Conservation (phyloP, 2,888 invertebrate species). For the Chymomyza fuscimana region DNA sequence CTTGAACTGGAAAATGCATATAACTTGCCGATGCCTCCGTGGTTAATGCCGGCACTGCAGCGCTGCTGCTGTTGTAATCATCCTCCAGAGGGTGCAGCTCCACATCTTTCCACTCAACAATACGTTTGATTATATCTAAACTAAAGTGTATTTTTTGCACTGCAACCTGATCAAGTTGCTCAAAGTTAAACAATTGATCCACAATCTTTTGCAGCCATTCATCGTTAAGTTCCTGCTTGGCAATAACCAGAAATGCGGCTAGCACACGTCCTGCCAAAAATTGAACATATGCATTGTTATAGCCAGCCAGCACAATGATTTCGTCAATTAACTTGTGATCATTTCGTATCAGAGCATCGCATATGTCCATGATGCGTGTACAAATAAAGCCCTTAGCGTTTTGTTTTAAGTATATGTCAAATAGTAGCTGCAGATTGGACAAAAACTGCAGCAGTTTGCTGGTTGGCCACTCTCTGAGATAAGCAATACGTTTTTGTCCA, state of each 20-base stretch:
- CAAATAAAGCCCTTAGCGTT: slow-evolving; percentile 91
- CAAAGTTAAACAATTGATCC: slow-evolving; percentile 85
- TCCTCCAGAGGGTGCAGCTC: slow-evolving; percentile 90
- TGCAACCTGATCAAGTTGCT: slow-evolving; percentile 83
- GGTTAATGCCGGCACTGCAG: slow-evolving; percentile 24
- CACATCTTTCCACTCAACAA: slow-evolving; percentile 93
- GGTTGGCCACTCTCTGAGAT: slow-evolving; percentile 84
- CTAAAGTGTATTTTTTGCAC: slow-evolving; percentile 90
- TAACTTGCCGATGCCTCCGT: slow-evolving; percentile 52
- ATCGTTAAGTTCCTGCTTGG: slow-evolving; percentile 89
- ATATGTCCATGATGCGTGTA: slow-evolving; percentile 88
- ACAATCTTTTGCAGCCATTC: slow-evolving; percentile 89
- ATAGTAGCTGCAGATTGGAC: slow-evolving; percentile 90
- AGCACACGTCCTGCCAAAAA: slow-evolving; percentile 89
- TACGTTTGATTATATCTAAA: slow-evolving; percentile 90
- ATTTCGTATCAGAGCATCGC: slow-evolving; percentile 89
- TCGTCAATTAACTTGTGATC: slow-evolving; percentile 92
- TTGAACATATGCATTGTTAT: slow-evolving; percentile 89
- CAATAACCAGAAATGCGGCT: slow-evolving; percentile 90
- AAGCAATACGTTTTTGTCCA: slow-evolving; percentile 81
- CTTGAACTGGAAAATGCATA: slow-evolving; percentile 72
- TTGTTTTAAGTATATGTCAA: slow-evolving; percentile 91
- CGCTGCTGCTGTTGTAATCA: slow-evolving; percentile 64
- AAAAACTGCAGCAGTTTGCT: slow-evolving; percentile 87
- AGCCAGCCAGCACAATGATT: slow-evolving; percentile 88